Evolutionary conservation across 2,888 invertebrate genomes (phyloP), one percentile per base, ranked within the genome.

Genomic region (Dicranocentrus wangi): DNA sequence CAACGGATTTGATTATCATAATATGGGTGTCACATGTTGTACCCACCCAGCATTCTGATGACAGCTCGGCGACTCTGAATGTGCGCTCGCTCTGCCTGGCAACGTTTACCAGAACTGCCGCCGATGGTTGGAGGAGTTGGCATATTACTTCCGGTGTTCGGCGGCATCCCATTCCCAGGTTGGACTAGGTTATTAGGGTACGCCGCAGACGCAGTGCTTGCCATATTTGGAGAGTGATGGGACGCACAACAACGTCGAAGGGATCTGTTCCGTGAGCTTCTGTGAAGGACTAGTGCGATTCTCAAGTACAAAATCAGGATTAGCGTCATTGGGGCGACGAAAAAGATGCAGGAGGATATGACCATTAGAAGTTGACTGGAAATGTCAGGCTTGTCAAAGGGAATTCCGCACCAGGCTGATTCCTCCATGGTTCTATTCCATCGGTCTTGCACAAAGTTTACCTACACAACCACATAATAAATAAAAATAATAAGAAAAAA

Each of bases 281-380:
- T 81, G 60, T 88, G 87, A 25, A 88, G 87, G 8, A 87, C 87
- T 32, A 87, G 77, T 1, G 87, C 88, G 53, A 88, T 88, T 47
- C 86, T 80, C n/a, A 88, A 85, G 84, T 90, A 90, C 10, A 90
- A 87, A 13, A 88, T 88, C 8, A 88, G 87, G 63, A 90, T 89
- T 23, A 90, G 85, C 0, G 88, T 87, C 88, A 90, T 88, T 1
- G 90, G 90, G 17, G 88, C 85, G n/a, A 90, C 88, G 86, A 90
- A 90, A 82, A 90, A 89, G n/a, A 89, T 80, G 77, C 89, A 87
- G 1, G 90, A 89, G 3, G 90, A 89, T 17, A 88, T 82, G 39
- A 90, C 88, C 86, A 90, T 88, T 53, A 90, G 87, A 47, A 89
- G 86, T 63, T 87, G 85, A 61, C 85, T 85, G 8, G 83, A 80